phyloP scores from a whole-genome alignment of 1,140 invertebrate species.

The Orussus abietinus region DNA sequence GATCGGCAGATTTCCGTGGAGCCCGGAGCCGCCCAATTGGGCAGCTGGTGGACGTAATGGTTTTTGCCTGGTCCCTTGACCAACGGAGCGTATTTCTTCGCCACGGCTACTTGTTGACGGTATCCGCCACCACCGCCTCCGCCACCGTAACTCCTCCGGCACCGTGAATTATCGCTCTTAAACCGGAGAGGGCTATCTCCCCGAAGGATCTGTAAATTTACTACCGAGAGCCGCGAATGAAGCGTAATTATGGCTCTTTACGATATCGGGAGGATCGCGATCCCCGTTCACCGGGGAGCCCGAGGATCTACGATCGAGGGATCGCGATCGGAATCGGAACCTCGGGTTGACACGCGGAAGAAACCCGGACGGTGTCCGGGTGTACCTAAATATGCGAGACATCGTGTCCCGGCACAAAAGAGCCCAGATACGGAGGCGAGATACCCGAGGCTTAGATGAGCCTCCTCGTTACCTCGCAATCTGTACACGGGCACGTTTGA shows the following conservation, averaged over 20 bases:
- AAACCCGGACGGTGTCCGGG: too few relatives aligned
- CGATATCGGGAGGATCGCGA: constrained; percentile 21
- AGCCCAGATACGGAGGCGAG: too few relatives aligned
- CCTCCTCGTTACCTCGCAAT: too few relatives aligned
- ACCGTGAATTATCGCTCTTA: constrained; percentile 38
- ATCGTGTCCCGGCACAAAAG: too few relatives aligned
- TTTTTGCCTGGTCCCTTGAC: constrained; percentile 26
- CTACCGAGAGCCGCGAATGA: constrained; percentile 38
- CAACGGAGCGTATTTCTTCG: constrained; percentile 26
- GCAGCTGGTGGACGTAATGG: constrained; percentile 22
- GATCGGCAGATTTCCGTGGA: constrained; percentile 14
- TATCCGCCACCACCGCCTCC: constrained; percentile 28
- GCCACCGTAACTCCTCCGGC: too few relatives aligned
- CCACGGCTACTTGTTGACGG: constrained; percentile 42
- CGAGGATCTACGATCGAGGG: too few relatives aligned
- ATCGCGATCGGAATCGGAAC: too few relatives aligned
- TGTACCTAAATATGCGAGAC: too few relatives aligned
- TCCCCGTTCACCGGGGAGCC: constrained; percentile 15
- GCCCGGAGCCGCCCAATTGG: constrained; percentile 6
- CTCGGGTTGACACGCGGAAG: too few relatives aligned
- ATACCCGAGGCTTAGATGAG: too few relatives aligned
- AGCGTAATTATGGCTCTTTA: constrained; percentile 45
- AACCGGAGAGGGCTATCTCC: constrained; percentile 32
- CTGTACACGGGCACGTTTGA: too few relatives aligned
- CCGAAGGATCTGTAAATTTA: constrained; percentile 41